Evolutionary conservation across 1,140 invertebrate genomes (phyloP).

Genomic region (Camponotus floridanus): DNA sequence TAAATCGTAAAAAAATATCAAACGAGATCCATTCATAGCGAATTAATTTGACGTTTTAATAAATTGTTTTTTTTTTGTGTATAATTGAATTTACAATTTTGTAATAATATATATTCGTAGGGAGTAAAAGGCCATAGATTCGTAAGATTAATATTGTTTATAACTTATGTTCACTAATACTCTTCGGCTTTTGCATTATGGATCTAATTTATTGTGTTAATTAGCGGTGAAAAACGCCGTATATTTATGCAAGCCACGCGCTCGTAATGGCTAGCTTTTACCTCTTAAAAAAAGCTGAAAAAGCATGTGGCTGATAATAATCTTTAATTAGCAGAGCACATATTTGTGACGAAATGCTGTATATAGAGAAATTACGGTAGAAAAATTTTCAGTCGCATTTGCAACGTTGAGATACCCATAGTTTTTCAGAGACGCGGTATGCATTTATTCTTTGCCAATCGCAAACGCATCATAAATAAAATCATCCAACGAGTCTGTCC

Average conservation of each 20-base stretch:
- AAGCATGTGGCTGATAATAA: conserved; percentile 66
- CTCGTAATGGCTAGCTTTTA: conserved; percentile 18
- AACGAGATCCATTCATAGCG: neutral
- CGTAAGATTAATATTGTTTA: conserved; percentile 31
- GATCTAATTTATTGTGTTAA: conserved; percentile 47
- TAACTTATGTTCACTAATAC: conserved; percentile 34
- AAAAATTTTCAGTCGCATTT: conserved; percentile 21
- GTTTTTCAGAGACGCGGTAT: neutral
- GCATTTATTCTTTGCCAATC: conserved; percentile 51
- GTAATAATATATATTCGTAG: conserved; percentile 24
- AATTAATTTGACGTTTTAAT: conserved; percentile 15
- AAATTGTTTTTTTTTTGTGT: neutral
- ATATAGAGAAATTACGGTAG: conserved; percentile 19
- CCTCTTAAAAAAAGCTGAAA: conserved; percentile 57
- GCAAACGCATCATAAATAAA: conserved; percentile 60
- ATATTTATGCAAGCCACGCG: conserved; percentile 25
- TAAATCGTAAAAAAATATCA: neutral
- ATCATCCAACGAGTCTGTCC: conserved; percentile 21
- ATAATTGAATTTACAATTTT: neutral
- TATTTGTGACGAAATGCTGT: conserved; percentile 48
- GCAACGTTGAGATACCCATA: neutral
- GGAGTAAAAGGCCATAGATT: neutral
- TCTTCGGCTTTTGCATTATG: conserved; percentile 47
- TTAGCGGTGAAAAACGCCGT: conserved; percentile 25
- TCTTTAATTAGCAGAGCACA: conserved; percentile 68